Evolutionary conservation across 1,140 invertebrate genomes (phyloP).

Genomic region (Achroia grisella): DNA sequence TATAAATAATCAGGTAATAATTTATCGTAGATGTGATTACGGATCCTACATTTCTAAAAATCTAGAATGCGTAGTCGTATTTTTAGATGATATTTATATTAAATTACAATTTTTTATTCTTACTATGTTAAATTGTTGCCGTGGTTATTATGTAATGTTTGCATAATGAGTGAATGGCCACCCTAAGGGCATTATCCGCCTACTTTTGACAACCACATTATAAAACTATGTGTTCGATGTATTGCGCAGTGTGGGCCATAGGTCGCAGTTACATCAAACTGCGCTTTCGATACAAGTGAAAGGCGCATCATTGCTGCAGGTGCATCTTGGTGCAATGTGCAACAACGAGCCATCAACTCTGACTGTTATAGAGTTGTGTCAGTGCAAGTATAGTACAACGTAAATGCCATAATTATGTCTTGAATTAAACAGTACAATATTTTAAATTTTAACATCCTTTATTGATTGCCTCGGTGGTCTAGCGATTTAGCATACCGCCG

Average conservation of each 20-base stretch:
- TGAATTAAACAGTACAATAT: too few species aligned
- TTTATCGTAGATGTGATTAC: too few species aligned
- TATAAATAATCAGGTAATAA: too few species aligned
- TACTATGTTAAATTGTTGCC: too few species aligned
- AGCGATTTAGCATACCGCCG: too few species aligned
- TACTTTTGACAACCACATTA: slow-evolving; percentile 2
- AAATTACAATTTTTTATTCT: too few species aligned
- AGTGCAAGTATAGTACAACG: slow-evolving; percentile 8
- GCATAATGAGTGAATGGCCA: neutral
- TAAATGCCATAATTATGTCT: too few species aligned
- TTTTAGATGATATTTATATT: too few species aligned
- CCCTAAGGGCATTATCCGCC: slow-evolving; percentile 2
- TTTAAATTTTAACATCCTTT: too few species aligned
- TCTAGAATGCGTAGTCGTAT: too few species aligned
- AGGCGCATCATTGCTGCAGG: slow-evolving; percentile 51
- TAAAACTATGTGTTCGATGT: slow-evolving; percentile 1
- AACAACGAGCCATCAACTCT: slow-evolving; percentile 11
- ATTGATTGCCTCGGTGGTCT: too few species aligned
- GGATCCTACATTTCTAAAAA: too few species aligned
- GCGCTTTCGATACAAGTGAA: slow-evolving; percentile 64
- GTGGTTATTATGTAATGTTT: neutral
- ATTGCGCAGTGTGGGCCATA: slow-evolving; percentile 26
- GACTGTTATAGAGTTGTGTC: slow-evolving; percentile 29
- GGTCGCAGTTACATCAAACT: slow-evolving; percentile 52
- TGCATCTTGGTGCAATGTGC: slow-evolving; percentile 27